Evolutionary conservation across 2,888 invertebrate genomes (phyloP).

Genomic region (Leptopilina drosophilae): DNA sequence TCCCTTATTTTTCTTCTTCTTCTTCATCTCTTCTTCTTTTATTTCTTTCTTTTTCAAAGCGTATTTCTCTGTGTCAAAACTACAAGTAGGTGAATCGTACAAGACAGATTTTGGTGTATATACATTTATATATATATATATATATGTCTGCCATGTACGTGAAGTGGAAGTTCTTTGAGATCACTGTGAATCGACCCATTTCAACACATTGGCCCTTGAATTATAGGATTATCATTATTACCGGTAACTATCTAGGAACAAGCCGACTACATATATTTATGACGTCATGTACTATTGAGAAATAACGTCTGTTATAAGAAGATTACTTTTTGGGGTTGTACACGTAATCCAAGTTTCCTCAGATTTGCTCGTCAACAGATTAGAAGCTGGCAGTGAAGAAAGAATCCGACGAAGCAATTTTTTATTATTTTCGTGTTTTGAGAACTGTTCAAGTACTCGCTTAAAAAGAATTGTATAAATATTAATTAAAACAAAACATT

Average conservation of each 20-base stretch:
- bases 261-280: conserved; percentile 38
- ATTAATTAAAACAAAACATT: too few relatives aligned
- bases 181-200: conserved; percentile 52
- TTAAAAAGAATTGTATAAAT: not conserved
- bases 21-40: not conserved
- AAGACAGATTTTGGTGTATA: conserved; percentile 56
- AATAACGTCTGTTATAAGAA: conserved; percentile 57
- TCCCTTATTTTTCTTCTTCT: not conserved
- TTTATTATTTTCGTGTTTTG: not conserved
- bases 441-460: not conserved
- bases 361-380: conserved; percentile 50
- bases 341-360: conserved; percentile 50
- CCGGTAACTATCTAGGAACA: conserved; percentile 49
- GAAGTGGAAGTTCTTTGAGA: conserved; percentile 59
- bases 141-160: conserved; percentile 13
- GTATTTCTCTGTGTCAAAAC: conserved; percentile 37
- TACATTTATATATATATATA: not conserved
- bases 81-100: conserved; percentile 46
- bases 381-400: not conserved
- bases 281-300: conserved; percentile 51
- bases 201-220: conserved; percentile 54
- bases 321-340: conserved; percentile 57
- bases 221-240: conserved; percentile 64
- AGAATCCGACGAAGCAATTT: not conserved
- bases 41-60: conserved; percentile 6